Base-by-base conservation (phyloP, 2,888 invertebrate species). In the Lypha dubia region DNA sequence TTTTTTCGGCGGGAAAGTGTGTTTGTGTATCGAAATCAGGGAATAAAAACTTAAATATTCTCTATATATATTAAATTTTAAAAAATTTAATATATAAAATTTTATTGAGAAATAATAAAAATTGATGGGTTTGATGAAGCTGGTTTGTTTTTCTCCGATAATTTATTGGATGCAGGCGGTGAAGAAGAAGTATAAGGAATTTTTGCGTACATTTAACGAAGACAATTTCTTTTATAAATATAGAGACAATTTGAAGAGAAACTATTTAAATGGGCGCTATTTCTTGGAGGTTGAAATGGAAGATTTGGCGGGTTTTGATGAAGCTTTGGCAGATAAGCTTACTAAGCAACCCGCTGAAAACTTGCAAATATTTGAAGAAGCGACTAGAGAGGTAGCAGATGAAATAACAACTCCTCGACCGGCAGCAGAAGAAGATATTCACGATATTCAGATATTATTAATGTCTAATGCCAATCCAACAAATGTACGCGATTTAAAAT, bases 41-140 rank as follows among this genome's bases (percentile, higher is more conserved):
- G n/a, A n/a, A n/a, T n/a, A n/a, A n/a, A n/a, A n/a, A n/a, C n/a
- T n/a, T n/a, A n/a, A n/a, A n/a, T n/a, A n/a, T n/a, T n/a, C n/a
- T n/a, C n/a, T n/a, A n/a, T n/a, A n/a, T n/a, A n/a, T n/a, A n/a
- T n/a, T n/a, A n/a, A n/a, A n/a, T n/a, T n/a, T n/a, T n/a, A n/a
- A n/a, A n/a, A n/a, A n/a, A n/a, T n/a, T n/a, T n/a, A n/a, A n/a
- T n/a, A n/a, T n/a, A n/a, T n/a, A n/a, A n/a, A n/a, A n/a, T n/a
- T n/a, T n/a, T n/a, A n/a, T n/a, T n/a, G n/a, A n/a, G n/a, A n/a
- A 28, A 28, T 28, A 4, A 28, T 5, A 28, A 5, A 98, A 8
- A 98, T 98, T 98, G 97, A 97, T 93, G 98, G 98, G 51, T 98
- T 98, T 90, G 98, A 99, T 91, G 96, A 98, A 93, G 95, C 96